phyloP scores from a whole-genome alignment of 2,888 invertebrate genomes.

The Scaptomyza flava region DNA sequence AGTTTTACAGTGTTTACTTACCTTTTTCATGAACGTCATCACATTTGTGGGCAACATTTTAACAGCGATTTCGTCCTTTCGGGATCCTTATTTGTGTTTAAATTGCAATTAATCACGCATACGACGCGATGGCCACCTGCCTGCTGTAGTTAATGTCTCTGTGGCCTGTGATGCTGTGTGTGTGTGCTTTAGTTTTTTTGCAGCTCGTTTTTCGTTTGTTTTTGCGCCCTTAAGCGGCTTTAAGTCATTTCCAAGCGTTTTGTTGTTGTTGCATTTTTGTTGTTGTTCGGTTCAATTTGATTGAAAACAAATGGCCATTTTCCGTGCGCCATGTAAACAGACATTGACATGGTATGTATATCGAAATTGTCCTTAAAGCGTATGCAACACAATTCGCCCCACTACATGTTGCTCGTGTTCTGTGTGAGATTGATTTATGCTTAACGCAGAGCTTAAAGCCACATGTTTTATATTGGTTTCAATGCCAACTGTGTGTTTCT shows the following conservation, averaged over 20 bases:
- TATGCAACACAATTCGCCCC: constrained; percentile 23
- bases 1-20: constrained; percentile 84
- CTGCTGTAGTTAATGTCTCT: constrained; percentile 36
- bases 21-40: constrained; percentile 97
- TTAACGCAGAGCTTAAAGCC: constrained; percentile 1
- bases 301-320: constrained; percentile 67
- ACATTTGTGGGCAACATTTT: constrained; percentile 95
- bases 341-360: constrained; percentile 66
- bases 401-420: constrained; percentile 58
- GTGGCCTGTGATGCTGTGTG: constrained; percentile 12
- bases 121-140: constrained; percentile 44
- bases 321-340: constrained; percentile 71
- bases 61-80: constrained; percentile 38
- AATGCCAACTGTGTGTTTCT: constrained; percentile 12
- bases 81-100: constrained; percentile 40
- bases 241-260: constrained; percentile 60
- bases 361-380: constrained; percentile 23
- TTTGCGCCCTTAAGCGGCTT: constrained; percentile 62
- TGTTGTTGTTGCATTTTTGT: constrained; percentile 26
- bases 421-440: constrained; percentile 60
- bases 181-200: constrained; percentile 19
- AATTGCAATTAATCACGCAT: constrained; percentile 77
- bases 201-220: constrained; percentile 18
- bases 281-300: constrained; percentile 48
- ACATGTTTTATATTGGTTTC: constrained; percentile 4